Evolutionary conservation across 2,888 invertebrate species (phyloP), one percentile per base, ranked within the genome.

Genomic region (Patella depressa): DNA sequence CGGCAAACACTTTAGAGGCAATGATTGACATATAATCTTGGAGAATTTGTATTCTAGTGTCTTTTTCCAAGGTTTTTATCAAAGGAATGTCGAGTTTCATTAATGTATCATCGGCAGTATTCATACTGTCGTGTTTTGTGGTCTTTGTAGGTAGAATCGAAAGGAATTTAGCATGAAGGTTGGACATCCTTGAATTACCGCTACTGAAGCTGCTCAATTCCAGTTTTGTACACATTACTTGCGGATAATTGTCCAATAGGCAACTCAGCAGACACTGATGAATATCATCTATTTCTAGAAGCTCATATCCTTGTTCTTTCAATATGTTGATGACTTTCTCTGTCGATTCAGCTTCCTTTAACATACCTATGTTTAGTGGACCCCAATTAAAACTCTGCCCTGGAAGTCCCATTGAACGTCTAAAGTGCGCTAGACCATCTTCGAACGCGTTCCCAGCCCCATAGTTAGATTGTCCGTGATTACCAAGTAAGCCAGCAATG

Each of bases 331-430:
- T 78, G 7, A 77, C 74, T 75, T 5, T 78, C 71, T 2, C 80
- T 0, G 57, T 72, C 24, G 19, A 65, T 24, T 76, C 65, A 15
- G 73, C 71, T 24, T 74, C 69, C 45, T 45, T 45, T 70, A 79
- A 55, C 83, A 88, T 84, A 15, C 87, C 87, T 5, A 87, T 77
- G 70, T 78, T 80, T 3, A 88, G 80, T 9, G 86, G 81, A 12
- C 87, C 87, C 88, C 87, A 88, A 74, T 88, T 86, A 19, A 88
- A 86, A 45, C 80, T 78, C 78, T 86, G 86, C 2, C 81, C 88
- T 4, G 84, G 55, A 2, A 85, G 75, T 7, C 85, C 85, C 19
- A 78, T 71, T 12, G 75, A 70, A n/a, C 84, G 78, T 14, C 88
- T 81, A 77, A 83, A 86, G 72, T 82, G 79, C 3, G 85, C 85